Percentiles rank a stretch among this genome's conserved stretches.
Evolutionary conservation across 1,140 invertebrate species (phyloP).

Genomic region (Alviniconcha marisindica): DNA sequence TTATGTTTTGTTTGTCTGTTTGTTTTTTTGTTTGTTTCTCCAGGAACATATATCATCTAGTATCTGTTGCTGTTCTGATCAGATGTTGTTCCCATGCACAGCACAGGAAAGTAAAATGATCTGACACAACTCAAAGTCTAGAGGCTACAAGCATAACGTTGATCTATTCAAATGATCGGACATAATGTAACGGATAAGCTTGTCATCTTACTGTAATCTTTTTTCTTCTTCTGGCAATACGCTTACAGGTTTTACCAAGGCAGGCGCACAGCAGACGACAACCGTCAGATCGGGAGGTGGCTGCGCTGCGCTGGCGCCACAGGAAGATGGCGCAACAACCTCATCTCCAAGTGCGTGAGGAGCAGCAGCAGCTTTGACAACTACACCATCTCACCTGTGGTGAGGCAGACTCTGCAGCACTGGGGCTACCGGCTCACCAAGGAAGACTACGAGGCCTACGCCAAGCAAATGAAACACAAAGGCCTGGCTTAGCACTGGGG

Average conservation of each 20-base stretch:
- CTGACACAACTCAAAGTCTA: too few species aligned
- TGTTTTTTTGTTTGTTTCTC: too few species aligned
- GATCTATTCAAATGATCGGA: too few species aligned
- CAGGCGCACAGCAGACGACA: conserved; percentile 60
- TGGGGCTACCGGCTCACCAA: conserved; percentile 61
- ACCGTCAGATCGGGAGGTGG: conserved; percentile 65
- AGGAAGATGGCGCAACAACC: conserved; percentile 63
- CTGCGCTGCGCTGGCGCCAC: conserved; percentile 60
- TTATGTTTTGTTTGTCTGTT: too few species aligned
- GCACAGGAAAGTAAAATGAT: too few species aligned
- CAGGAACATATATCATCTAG: too few species aligned
- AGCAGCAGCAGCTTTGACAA: conserved; percentile 58
- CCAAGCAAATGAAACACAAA: conserved; percentile 55
- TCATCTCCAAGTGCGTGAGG: conserved; percentile 62
- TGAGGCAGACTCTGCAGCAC: conserved; percentile 66
- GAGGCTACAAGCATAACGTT: too few species aligned
- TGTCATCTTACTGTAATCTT: too few species aligned
- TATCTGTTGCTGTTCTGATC: too few species aligned
- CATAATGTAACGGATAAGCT: too few species aligned
- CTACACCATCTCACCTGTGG: conserved; percentile 58
- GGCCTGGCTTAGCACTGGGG: conserved; percentile 60
- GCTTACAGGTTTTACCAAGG: conserved; percentile 65
- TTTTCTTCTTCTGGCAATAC: neutral
- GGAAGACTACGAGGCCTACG: conserved; percentile 59
- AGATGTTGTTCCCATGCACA: too few species aligned